Evolutionary conservation across 2,113 vertebrate species (phyloP), one percentile per base, ranked within the genome.

Genomic region (Lates calcarifer): DNA sequence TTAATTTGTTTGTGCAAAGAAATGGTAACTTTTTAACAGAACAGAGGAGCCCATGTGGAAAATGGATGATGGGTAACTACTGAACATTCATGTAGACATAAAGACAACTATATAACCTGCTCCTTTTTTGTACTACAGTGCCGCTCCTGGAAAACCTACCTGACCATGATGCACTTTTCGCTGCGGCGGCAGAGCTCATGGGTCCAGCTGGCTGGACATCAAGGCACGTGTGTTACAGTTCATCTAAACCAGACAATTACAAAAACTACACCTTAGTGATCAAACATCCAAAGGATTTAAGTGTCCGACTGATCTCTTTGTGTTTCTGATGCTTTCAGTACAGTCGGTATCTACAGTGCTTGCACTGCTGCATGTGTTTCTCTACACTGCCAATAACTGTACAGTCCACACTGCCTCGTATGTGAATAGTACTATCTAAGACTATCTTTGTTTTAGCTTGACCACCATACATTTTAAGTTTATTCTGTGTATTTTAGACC

Each of bases 111-210:
- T 15, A 28, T 71, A 29, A 70, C 35, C 29, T 51, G 7, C 8
- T 68, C 12, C 60, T 60, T 4, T 70, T 74, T 71, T 81, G 39
- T 77, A 33, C 11, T 53, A 73, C 73, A 95, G 96, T 87, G 90
- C 66, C 94, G 87, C 79, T 95, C 95, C 47, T 96, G 95, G 96
- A 96, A 94, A 89, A 95, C 95, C 1, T 96, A 93, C 81, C 83
- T 95, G 85, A 95, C 94, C 28, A 94, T 96, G 91, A 94, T 96
- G 90, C 95, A 96, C 70, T 96, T 95, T 95, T 94, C 96, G 2
- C 77, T 94, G 60, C 70, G 85, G 18, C 84, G 92, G 6, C 95
- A 95, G 77, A 95, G 93, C 74, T 95, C 96, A 82, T 96, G 96
- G 95, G 93, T 96, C 51, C 96, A 96, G 83, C 90, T 96, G 73